Evolutionary conservation across 2,888 invertebrate species (phyloP).

Genomic region (Ctenicera cuprea): DNA sequence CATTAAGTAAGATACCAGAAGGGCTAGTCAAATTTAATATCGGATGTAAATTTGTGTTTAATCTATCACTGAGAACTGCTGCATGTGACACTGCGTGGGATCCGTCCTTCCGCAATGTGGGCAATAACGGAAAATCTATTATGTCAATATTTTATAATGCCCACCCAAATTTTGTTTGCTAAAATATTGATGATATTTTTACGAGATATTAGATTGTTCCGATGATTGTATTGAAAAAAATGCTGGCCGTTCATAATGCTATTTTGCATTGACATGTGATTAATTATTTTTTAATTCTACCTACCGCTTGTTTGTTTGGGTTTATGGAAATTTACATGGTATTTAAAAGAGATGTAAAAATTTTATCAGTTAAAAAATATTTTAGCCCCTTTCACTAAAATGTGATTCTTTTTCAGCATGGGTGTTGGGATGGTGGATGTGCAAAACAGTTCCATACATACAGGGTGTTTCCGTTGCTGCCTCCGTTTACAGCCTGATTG

Average conservation of each 20-base stretch:
- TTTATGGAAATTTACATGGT: constrained; percentile 2
- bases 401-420: constrained; percentile 81
- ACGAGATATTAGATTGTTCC: constrained; percentile 8
- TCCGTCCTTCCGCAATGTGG: constrained; percentile 48
- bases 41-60: constrained; percentile 52
- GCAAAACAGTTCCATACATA: constrained; percentile 96
- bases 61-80: constrained; percentile 49
- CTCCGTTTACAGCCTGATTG: constrained; percentile 95
- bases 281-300: constrained; percentile 19
- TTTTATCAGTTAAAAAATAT: neutral
- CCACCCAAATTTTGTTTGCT: neutral
- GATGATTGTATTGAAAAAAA: constrained; percentile 15
- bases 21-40: constrained; percentile 44
- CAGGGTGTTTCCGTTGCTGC: constrained; percentile 97
- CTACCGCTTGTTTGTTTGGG: neutral
- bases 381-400: too few species aligned
- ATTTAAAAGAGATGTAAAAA: neutral
- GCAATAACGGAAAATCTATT: constrained; percentile 50
- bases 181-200: neutral
- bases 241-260: constrained; percentile 4
- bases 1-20: constrained; percentile 32
- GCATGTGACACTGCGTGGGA: constrained; percentile 47
- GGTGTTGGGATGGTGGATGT: constrained; percentile 96
- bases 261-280: constrained; percentile 2
- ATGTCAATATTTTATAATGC: constrained; percentile 47